These are phyloP conservation scores for Geococcyx californianus DNA, from an alignment of 2,113 vertebrate species.

Conservation along the genomic window DNA sequence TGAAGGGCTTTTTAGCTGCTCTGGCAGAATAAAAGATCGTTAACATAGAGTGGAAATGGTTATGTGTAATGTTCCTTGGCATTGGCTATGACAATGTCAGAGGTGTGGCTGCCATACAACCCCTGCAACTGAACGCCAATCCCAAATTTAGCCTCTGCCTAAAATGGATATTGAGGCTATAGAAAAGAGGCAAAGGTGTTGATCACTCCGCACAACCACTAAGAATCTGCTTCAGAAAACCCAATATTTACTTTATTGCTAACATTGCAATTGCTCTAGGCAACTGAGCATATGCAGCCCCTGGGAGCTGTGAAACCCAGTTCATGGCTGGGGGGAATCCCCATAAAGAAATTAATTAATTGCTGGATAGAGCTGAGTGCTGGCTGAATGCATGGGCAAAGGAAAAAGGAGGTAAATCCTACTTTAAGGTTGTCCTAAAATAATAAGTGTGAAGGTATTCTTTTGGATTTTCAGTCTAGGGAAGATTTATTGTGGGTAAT, in stretches of 20 bases:
- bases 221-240: neutral
- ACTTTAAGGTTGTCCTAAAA: neutral
- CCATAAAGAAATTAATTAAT: neutral
- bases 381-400: neutral
- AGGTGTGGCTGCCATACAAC: neutral
- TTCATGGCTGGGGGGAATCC: neutral
- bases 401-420: neutral
- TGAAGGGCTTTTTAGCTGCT: neutral
- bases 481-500: conserved; percentile 21
- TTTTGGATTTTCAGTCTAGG: neutral
- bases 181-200: neutral
- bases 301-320: neutral
- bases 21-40: neutral
- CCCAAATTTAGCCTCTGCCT: neutral
- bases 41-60: neutral
- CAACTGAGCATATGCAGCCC: neutral
- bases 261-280: neutral
- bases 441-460: neutral
- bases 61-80: neutral
- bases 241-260: neutral
- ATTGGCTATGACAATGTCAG: neutral
- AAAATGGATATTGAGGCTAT: rapidly evolving
- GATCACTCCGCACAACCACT: neutral
- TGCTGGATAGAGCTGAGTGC: neutral
- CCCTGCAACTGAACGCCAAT: neutral